Percentiles rank a stretch among this genome's conserved stretches.
These are phyloP conservation scores for Ptychochromis oligacanthus DNA, from an alignment of 2,113 vertebrate genomes.

Conservation along the genomic window DNA sequence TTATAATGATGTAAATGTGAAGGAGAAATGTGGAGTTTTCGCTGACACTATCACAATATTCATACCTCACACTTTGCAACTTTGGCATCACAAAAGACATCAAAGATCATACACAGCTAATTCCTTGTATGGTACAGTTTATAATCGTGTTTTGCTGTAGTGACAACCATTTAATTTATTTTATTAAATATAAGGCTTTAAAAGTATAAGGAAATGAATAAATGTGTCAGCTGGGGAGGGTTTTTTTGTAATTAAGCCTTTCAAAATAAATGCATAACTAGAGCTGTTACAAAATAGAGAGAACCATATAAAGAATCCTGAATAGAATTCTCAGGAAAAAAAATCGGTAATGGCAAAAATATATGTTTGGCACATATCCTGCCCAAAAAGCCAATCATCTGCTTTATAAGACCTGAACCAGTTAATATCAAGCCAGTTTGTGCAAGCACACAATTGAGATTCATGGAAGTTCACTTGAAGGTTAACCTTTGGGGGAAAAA, in stretches of 20 bases:
- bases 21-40: conserved; percentile 6
- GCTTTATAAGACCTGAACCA: not conserved
- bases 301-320: not conserved
- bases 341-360: not conserved
- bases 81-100: conserved; percentile 63
- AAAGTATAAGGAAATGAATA: conserved; percentile 36
- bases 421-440: not conserved
- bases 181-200: conserved; percentile 64
- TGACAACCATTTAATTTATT: conserved; percentile 13
- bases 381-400: not conserved
- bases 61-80: conserved; percentile 25
- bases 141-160: conserved; percentile 13
- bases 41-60: conserved; percentile 34
- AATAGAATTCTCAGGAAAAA: not conserved
- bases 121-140: conserved; percentile 12
- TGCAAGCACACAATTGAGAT: not conserved
- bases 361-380: conserved; percentile 4
- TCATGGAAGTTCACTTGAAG: not conserved
- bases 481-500: not conserved
- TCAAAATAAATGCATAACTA: not conserved
- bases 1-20: conserved; percentile 25
- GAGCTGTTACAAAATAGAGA: not conserved
- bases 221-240: not conserved
- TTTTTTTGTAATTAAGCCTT: conserved; percentile 6
- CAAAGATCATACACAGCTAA: conserved; percentile 10